Percentiles rank a stretch among this genome's conserved stretches.
phyloP scores from a whole-genome alignment of 2,113 vertebrate genomes.

The Cairina moschata region DNA sequence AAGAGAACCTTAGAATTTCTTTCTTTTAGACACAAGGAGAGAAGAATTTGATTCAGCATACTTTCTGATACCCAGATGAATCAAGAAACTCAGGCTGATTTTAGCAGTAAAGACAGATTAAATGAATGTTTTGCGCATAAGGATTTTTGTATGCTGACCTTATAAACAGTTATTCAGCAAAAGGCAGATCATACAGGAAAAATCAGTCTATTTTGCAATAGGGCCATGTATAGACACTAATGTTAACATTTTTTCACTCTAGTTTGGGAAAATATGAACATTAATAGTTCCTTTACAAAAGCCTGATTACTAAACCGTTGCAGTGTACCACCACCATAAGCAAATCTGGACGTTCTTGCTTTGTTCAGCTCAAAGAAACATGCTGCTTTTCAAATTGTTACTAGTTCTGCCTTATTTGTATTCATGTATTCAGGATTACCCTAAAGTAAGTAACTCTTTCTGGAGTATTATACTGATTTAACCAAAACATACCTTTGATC shows the following conservation, averaged over 20 bases:
- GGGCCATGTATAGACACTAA: not conserved
- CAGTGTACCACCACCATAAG: not conserved
- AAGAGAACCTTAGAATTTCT: constrained; percentile 52
- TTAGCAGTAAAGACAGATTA: constrained; percentile 23
- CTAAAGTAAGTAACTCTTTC: not conserved
- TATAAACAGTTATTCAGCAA: constrained; percentile 47
- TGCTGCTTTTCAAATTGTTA: not conserved
- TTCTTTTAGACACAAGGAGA: constrained; percentile 51
- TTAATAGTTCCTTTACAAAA: not conserved
- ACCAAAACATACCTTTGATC: not conserved
- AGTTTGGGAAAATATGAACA: not conserved
- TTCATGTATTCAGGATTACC: not conserved
- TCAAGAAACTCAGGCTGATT: constrained; percentile 51
- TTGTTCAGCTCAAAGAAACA: not conserved
- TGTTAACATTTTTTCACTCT: constrained; percentile 4
- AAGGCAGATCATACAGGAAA: constrained; percentile 14
- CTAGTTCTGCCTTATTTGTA: not conserved
- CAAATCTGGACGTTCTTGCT: not conserved
- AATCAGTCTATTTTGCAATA: not conserved
- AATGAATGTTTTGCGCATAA: constrained; percentile 9
- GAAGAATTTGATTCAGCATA: constrained; percentile 60
- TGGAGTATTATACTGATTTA: not conserved
- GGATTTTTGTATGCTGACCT: constrained; percentile 19
- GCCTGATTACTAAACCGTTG: not conserved
- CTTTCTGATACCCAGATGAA: constrained; percentile 38